Conservation (phyloP, 1,140 invertebrate genomes). For the Rhynchophorus ferrugineus region DNA sequence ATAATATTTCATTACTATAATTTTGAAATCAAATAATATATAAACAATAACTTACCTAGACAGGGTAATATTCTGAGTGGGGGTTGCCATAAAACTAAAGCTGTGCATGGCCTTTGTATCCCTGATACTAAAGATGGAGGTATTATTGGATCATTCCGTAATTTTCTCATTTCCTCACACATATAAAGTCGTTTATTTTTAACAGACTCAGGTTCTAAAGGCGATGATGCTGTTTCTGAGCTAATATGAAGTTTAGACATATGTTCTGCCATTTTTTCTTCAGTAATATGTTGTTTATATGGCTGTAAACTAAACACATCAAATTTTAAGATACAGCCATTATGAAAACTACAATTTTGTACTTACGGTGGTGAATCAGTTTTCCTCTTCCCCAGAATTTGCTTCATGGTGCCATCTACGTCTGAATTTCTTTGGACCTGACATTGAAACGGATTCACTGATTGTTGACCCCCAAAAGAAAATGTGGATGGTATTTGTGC, state of each 20-base stretch:
- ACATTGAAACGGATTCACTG: slow-evolving; percentile 11
- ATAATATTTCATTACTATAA: too few species aligned
- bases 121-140: slow-evolving; percentile 52
- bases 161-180: slow-evolving; percentile 62
- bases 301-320: slow-evolving; percentile 35
- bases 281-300: slow-evolving; percentile 69
- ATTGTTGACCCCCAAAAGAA: slow-evolving; percentile 18
- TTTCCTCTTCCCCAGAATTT: slow-evolving; percentile 31
- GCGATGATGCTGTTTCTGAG: slow-evolving; percentile 33
- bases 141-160: slow-evolving; percentile 53
- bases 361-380: slow-evolving; percentile 36
- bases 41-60: neutral
- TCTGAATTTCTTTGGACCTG: slow-evolving; percentile 16
- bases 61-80: slow-evolving; percentile 34
- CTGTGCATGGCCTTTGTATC: slow-evolving; percentile 64
- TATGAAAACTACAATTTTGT: neutral
- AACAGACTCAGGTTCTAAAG: slow-evolving; percentile 28
- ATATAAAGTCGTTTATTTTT: slow-evolving; percentile 36
- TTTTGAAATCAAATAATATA: too few species aligned
- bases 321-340: neutral
- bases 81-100: slow-evolving; percentile 68
- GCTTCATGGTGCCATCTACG: slow-evolving; percentile 6
- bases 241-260: slow-evolving; percentile 64
- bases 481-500: slow-evolving; percentile 9
- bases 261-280: slow-evolving; percentile 72